Percentiles rank a stretch among this genome's conserved stretches.
Conservation (phyloP, 2,113 vertebrate genomes). For the Ictalurus furcatus region DNA sequence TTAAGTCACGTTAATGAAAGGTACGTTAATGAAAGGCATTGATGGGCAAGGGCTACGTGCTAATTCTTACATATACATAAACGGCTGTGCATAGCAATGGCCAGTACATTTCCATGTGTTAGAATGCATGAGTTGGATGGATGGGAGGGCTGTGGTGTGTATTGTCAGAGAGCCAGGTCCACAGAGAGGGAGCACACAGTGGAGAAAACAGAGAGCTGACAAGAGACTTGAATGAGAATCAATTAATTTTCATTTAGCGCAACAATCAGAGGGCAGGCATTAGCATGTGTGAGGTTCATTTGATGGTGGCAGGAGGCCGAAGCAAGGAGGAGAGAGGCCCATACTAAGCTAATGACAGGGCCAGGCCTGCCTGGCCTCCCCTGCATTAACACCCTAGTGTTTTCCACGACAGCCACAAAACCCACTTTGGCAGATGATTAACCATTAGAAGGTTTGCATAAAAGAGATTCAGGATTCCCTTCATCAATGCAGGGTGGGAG, state of each 20-base stretch:
- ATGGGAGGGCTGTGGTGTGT: conserved; percentile 49
- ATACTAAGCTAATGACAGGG: conserved; percentile 58
- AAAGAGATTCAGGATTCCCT: conserved; percentile 29
- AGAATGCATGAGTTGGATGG: conserved; percentile 61
- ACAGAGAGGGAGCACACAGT: conserved; percentile 66
- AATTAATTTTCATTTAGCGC: conserved; percentile 81
- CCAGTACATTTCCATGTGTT: conserved; percentile 68
- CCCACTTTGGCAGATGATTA: conserved; percentile 71
- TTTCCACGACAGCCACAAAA: conserved; percentile 50
- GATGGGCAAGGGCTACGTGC: conserved; percentile 47
- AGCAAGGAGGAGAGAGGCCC: conserved; percentile 57
- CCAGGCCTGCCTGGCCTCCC: conserved; percentile 61
- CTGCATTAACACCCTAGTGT: conserved; percentile 73
- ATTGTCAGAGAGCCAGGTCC: conserved; percentile 69
- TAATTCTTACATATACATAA: conserved; percentile 61
- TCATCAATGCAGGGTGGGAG: conserved; percentile 16
- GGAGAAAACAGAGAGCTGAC: conserved; percentile 69
- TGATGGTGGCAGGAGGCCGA: conserved; percentile 69
- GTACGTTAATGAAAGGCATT: conserved; percentile 47
- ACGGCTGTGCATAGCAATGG: conserved; percentile 68
- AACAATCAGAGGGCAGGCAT: conserved; percentile 71
- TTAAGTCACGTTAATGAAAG: conserved; percentile 51
- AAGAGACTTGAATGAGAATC: conserved; percentile 71
- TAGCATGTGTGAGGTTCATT: conserved; percentile 76
- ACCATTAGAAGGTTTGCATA: conserved; percentile 59